Percentiles rank a stretch among this genome's conserved stretches.
These are phyloP conservation scores for Scaptodrosophila lebanonensis DNA, from an alignment of 1,140 invertebrate genomes.

Conservation along the genomic window DNA sequence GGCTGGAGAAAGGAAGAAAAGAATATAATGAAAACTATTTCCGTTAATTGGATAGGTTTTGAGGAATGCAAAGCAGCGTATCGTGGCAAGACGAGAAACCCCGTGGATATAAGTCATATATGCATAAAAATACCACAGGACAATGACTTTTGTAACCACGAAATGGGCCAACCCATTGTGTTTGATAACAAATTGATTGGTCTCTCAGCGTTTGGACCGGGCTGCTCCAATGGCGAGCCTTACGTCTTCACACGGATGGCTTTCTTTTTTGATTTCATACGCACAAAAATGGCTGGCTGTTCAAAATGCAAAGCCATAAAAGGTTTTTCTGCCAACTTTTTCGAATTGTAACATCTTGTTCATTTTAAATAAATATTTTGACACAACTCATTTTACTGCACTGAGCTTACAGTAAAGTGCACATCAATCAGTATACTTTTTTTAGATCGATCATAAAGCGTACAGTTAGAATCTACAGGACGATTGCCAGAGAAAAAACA, in stretches of 20 bases:
- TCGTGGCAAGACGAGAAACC: neutral
- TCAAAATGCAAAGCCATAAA: neutral
- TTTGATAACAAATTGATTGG: neutral
- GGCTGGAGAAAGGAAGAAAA: neutral
- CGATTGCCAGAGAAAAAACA: no score
- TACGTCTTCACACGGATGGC: neutral
- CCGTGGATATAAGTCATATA: constrained; percentile 2
- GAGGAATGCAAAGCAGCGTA: neutral
- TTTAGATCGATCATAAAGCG: no score
- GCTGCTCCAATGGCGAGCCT: neutral
- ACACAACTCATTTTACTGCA: neutral
- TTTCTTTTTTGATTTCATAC: constrained; percentile 8
- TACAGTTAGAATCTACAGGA: no score
- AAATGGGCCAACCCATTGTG: neutral
- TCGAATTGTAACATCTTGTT: neutral
- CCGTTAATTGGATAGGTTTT: neutral
- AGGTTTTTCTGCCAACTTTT: neutral
- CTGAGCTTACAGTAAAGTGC: neutral
- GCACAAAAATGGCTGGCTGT: neutral
- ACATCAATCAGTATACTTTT: no score
- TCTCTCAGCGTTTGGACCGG: neutral
- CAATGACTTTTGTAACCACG: neutral
- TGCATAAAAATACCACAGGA: neutral
- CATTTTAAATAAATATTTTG: neutral
- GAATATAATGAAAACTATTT: neutral